Evolutionary conservation across 1,140 invertebrate species (phyloP).

Genomic region (Aleiodes sp.): DNA sequence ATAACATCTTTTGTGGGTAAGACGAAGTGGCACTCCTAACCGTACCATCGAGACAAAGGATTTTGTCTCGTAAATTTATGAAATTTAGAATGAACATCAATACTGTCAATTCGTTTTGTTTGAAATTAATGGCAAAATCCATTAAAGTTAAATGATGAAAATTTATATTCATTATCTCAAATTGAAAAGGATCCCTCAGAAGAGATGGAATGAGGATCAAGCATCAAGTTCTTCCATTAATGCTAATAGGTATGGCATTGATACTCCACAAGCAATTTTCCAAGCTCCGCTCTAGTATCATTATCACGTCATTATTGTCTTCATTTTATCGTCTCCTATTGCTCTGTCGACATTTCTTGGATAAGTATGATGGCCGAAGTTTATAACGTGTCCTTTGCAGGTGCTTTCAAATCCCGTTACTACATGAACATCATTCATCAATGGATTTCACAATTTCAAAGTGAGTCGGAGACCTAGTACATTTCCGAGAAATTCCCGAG

Average conservation of each 20-base stretch:
- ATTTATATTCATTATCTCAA: neutral
- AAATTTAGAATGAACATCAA: too few species aligned
- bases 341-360: neutral
- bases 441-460: neutral
- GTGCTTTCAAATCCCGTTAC: neutral
- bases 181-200: neutral
- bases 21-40: neutral
- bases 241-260: constrained; percentile 40
- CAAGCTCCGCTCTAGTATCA: constrained; percentile 4
- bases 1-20: constrained; percentile 21
- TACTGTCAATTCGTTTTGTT: too few species aligned
- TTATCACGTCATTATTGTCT: neutral
- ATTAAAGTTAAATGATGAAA: neutral
- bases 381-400: neutral
- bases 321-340: neutral
- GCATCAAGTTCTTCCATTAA: constrained; percentile 41
- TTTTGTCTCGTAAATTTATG: too few species aligned
- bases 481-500: neutral
- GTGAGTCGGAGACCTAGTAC: neutral
- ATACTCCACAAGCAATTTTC: constrained; percentile 35
- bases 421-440: neutral
- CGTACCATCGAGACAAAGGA: constrained; percentile 14
- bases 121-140: too few species aligned
- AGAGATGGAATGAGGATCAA: neutral
- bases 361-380: neutral